Evolutionary conservation across 2,113 vertebrate genomes (phyloP).

Genomic region (Gasterosteus aculeatus): DNA sequence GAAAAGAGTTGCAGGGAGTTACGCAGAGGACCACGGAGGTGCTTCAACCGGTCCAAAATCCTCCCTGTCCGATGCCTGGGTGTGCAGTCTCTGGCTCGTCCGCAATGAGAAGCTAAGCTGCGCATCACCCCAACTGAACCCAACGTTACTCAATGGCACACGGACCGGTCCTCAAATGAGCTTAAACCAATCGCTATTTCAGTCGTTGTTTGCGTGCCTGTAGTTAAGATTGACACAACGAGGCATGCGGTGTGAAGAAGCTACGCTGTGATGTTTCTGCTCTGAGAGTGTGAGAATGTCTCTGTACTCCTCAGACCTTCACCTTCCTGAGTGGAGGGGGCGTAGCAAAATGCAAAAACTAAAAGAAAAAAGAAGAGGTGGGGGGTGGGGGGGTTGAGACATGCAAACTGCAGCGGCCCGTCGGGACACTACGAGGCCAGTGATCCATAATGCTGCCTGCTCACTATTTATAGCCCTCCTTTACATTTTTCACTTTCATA

Average conservation of each 20-base stretch:
- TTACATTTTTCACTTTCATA: constrained; percentile 78
- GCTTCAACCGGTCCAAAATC: background rate
- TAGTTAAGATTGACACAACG: background rate
- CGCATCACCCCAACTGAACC: background rate
- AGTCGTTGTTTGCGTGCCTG: background rate
- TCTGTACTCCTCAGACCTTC: constrained; percentile 35
- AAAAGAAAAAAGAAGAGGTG: constrained; percentile 11
- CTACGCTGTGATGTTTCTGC: background rate
- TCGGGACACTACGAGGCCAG: constrained; percentile 63
- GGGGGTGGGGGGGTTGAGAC: constrained; percentile 44
- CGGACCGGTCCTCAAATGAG: background rate
- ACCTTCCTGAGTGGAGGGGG: constrained; percentile 12
- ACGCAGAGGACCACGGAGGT: background rate
- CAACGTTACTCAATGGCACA: background rate
- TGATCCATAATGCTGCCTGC: constrained; percentile 68
- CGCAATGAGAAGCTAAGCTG: background rate
- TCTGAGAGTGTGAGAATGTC: background rate
- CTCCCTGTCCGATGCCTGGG: too few relatives aligned
- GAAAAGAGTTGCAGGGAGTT: background rate
- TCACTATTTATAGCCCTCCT: constrained; percentile 78
- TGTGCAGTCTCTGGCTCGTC: background rate
- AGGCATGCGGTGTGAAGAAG: background rate
- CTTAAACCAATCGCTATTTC: background rate
- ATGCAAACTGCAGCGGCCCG: constrained; percentile 54
- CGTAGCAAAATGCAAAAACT: constrained; percentile 37